phyloP scores from a whole-genome alignment of 1,140 invertebrate genomes.

The Drosophila navojoa region DNA sequence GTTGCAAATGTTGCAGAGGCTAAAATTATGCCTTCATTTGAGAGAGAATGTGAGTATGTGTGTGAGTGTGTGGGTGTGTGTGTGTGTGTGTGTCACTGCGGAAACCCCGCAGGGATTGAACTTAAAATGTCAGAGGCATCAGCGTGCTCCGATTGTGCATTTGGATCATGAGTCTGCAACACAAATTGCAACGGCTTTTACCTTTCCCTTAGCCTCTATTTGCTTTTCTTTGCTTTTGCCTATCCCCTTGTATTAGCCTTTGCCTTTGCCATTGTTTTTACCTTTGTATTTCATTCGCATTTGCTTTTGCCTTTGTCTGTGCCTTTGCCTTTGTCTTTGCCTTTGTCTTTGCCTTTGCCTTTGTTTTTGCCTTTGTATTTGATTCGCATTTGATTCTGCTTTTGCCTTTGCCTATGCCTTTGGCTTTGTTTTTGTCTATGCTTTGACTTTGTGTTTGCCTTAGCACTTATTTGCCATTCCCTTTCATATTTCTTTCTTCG shows the following conservation, averaged over 20 bases:
- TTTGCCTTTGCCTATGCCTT: background rate
- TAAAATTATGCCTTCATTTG: slow-evolving; percentile 68
- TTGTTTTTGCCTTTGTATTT: no score
- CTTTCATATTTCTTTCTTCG: slow-evolving; percentile 38
- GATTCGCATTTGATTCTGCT: no score
- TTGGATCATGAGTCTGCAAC: slow-evolving; percentile 59
- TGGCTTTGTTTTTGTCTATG: no score
- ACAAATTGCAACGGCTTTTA: slow-evolving; percentile 38
- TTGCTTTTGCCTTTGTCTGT: no score
- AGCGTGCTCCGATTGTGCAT: slow-evolving; percentile 72
- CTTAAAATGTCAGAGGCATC: slow-evolving; percentile 79
- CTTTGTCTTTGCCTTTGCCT: no score
- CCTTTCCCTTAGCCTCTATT: no score
- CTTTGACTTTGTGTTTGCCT: background rate
- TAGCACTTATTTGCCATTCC: slow-evolving; percentile 21
- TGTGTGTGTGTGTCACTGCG: slow-evolving; percentile 35
- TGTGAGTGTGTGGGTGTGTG: background rate
- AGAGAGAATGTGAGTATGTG: slow-evolving; percentile 15
- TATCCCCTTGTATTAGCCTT: slow-evolving; percentile 26
- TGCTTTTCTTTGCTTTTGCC: background rate
- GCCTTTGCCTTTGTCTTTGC: no score
- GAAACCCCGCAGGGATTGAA: slow-evolving; percentile 74
- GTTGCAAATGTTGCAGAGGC: slow-evolving; percentile 68
- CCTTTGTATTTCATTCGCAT: no score
- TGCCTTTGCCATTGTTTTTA: slow-evolving; percentile 57